Conservation (phyloP, 2,888 invertebrate genomes). For the Hirtodrosophila cameraria region DNA sequence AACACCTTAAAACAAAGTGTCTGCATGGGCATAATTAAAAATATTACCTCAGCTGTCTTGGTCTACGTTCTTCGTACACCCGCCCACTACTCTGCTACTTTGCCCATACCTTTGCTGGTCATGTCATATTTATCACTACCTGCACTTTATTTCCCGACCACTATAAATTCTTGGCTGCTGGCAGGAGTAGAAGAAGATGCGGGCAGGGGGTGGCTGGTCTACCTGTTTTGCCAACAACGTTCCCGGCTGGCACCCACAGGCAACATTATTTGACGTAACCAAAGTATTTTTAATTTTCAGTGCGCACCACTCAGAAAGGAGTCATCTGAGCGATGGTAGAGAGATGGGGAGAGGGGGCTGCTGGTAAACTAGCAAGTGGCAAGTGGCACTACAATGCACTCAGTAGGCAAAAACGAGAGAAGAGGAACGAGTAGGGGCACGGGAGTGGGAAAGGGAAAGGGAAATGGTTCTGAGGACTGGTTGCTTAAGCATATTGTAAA, state of each 20-base stretch:
- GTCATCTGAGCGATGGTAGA: constrained; percentile 5
- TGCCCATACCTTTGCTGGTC: constrained; percentile 42
- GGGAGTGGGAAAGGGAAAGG: not conserved
- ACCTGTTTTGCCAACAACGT: constrained; percentile 40
- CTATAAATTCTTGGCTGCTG: constrained; percentile 69
- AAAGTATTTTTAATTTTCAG: constrained; percentile 76
- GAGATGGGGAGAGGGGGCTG: constrained; percentile 18
- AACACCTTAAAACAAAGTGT: constrained; percentile 34
- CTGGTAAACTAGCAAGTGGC: constrained; percentile 57
- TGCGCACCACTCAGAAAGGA: constrained; percentile 55
- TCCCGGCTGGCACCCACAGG: constrained; percentile 61
- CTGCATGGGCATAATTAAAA: constrained; percentile 56
- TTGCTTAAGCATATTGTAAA: constrained; percentile 76
- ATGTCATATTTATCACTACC: constrained; percentile 76
- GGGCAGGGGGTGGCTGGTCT: constrained; percentile 13
- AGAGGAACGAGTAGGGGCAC: no score
- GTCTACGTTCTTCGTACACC: no score
- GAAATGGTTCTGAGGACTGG: constrained; percentile 30
- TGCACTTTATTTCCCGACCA: constrained; percentile 65
- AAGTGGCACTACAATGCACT: constrained; percentile 75
- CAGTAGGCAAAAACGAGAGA: no score
- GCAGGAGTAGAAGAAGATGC: no score
- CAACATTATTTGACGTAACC: constrained; percentile 78
- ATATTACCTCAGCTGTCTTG: constrained; percentile 40
- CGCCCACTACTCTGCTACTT: not conserved